A percentile compares a stretch with the other conserved stretches of the same genome.
These are phyloP conservation scores for Heliconius ismenius DNA, from an alignment of 2,888 invertebrate genomes.

Conservation along the genomic window DNA sequence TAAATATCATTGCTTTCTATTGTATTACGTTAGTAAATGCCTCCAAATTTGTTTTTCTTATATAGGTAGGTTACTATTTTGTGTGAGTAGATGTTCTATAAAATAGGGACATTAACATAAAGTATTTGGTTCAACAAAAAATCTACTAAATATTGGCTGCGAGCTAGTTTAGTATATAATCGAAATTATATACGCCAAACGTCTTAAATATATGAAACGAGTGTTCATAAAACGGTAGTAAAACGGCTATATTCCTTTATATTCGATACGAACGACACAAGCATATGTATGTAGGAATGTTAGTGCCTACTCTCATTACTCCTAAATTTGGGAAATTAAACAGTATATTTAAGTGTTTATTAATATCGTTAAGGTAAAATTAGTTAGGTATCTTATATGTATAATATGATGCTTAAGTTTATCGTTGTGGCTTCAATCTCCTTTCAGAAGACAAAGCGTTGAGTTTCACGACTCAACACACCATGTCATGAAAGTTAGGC, in stretches of 20 bases:
- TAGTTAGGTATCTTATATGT: background rate
- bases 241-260: slow-evolving; percentile 36
- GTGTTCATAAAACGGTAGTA: slow-evolving; percentile 26
- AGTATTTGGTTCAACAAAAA: no score
- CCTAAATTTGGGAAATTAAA: slow-evolving; percentile 30
- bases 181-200: background rate
- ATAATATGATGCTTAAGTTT: background rate
- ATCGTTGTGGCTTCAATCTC: background rate
- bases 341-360: slow-evolving; percentile 28
- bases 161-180: background rate
- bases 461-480: background rate
- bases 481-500: background rate
- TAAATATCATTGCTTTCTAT: no score
- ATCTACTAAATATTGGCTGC: no score
- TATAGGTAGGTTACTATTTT: no score
- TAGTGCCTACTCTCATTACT: slow-evolving; percentile 13
- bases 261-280: slow-evolving; percentile 36
- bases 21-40: no score
- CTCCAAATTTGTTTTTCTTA: no score
- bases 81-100: no score
- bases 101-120: no score
- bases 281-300: slow-evolving; percentile 32
- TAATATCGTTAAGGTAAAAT: slow-evolving; percentile 1
- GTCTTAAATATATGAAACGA: background rate
- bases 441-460: background rate